Percentiles rank a stretch among this genome's conserved stretches.
Evolutionary conservation across 2,888 invertebrate genomes (phyloP).

Genomic region (Drosophila parthenogenetica): DNA sequence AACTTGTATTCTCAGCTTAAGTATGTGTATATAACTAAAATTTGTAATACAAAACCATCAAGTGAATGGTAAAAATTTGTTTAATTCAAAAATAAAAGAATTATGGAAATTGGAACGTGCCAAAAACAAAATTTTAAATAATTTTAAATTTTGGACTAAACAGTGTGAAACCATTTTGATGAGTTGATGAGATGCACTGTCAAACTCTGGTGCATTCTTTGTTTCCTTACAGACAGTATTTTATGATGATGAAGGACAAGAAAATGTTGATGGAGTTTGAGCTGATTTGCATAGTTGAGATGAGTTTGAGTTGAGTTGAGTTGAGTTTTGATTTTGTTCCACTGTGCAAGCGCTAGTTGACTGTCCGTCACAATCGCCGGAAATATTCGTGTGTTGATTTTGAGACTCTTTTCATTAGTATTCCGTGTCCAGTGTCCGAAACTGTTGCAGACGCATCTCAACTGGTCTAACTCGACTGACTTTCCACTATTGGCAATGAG

Average conservation of each 20-base stretch:
- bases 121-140: neutral
- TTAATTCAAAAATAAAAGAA: neutral
- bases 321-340: neutral
- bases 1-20: too few species aligned
- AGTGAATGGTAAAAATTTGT: neutral
- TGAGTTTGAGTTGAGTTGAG: too few species aligned
- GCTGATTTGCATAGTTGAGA: neutral
- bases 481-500: neutral
- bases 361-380: too few species aligned
- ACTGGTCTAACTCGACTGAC: conserved; percentile 33
- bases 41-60: too few species aligned
- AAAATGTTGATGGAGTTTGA: neutral
- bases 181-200: neutral
- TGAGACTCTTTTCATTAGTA: neutral
- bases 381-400: neutral
- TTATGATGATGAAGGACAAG: neutral
- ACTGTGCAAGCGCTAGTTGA: neutral
- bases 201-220: neutral
- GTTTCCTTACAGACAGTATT: too few species aligned
- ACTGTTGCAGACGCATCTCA: neutral
- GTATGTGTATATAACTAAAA: too few species aligned
- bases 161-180: neutral
- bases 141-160: neutral
- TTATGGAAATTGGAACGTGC: neutral
- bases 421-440: neutral